Conservation (phyloP, 2,113 vertebrate species). For the Trematomus loennbergii region DNA sequence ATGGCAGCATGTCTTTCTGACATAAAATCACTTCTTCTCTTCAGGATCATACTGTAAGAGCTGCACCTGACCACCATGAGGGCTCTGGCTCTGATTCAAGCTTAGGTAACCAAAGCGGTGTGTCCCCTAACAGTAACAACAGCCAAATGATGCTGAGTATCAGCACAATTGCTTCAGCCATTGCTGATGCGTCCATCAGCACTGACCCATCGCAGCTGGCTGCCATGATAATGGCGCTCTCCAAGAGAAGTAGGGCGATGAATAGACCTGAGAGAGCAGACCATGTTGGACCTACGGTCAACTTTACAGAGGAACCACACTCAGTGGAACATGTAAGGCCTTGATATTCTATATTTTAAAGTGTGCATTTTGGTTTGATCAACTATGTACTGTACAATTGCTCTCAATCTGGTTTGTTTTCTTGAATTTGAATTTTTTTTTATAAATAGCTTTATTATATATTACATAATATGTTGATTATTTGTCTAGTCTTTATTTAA, state of each 20-base stretch:
- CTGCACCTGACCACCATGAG: constrained; percentile 30
- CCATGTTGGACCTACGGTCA: not conserved
- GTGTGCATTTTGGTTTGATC: not conserved
- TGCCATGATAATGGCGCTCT: constrained; percentile 92
- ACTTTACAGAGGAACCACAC: constrained; percentile 12
- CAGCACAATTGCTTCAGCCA: constrained; percentile 94
- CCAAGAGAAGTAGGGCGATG: constrained; percentile 82
- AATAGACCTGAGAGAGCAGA: not conserved
- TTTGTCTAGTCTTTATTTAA: not conserved
- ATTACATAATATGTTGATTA: not conserved
- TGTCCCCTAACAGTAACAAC: constrained; percentile 53
- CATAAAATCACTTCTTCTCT: not conserved
- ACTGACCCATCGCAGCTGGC: constrained; percentile 92
- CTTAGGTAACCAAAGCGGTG: constrained; percentile 43
- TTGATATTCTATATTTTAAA: not conserved
- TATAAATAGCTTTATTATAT: not conserved
- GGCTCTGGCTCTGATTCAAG: constrained; percentile 38
- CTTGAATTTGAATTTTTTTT: not conserved
- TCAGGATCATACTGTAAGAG: constrained; percentile 14
- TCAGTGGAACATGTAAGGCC: constrained; percentile 46
- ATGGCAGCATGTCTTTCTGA: not conserved
- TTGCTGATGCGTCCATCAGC: constrained; percentile 91
- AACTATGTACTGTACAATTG: not conserved
- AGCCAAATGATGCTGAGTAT: constrained; percentile 88
- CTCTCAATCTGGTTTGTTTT: not conserved